These are phyloP conservation scores for Trematomus loennbergii DNA, from an alignment of 2,113 vertebrate genomes.

Conservation along the genomic window DNA sequence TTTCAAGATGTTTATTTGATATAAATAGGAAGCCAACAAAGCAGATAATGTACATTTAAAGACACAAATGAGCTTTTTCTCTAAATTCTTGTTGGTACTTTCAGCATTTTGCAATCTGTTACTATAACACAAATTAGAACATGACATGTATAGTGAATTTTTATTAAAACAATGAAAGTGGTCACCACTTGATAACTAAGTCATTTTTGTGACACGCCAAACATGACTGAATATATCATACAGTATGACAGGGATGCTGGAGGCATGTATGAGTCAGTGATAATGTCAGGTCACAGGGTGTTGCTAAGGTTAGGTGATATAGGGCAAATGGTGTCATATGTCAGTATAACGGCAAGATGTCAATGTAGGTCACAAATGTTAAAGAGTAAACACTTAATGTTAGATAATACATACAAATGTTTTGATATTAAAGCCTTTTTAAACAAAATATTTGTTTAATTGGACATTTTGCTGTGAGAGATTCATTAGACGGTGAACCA, in stretches of 20 bases:
- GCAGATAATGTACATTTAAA: background rate
- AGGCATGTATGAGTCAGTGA: background rate
- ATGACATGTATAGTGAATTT: background rate
- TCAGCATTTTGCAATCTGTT: background rate
- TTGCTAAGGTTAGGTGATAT: background rate
- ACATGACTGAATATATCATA: too few species aligned
- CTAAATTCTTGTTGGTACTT: background rate
- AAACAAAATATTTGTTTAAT: too few species aligned
- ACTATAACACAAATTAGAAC: constrained; percentile 2
- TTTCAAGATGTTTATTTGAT: background rate
- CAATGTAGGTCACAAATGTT: background rate
- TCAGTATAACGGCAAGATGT: background rate
- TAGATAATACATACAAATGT: background rate
- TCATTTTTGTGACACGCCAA: background rate
- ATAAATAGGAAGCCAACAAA: background rate
- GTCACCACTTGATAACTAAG: background rate
- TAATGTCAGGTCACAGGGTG: background rate
- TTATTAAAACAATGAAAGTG: too few species aligned
- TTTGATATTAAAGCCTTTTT: background rate
- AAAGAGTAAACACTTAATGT: background rate
- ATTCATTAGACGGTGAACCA: background rate
- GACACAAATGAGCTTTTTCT: background rate
- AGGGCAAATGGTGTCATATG: background rate
- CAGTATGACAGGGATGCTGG: background rate
- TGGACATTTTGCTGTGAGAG: too few species aligned